These are phyloP conservation scores for Sphyrna mokarran DNA, from an alignment of 2,113 vertebrate genomes.

Conservation along the genomic window DNA sequence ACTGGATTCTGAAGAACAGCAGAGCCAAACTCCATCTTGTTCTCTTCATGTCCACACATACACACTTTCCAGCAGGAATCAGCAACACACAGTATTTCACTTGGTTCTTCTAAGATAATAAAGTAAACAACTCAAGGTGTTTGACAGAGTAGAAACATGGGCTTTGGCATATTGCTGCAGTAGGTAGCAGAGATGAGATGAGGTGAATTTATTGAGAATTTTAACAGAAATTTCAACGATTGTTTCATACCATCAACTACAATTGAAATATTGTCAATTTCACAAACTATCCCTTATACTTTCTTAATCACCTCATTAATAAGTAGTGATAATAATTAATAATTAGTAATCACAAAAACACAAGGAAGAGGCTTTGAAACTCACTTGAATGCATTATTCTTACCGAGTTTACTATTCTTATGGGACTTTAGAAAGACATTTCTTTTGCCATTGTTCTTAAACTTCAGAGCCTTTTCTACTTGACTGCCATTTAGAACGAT, in stretches of 20 bases:
- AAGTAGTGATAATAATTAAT: not conserved
- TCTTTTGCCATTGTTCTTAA: not conserved
- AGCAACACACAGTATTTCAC: not conserved
- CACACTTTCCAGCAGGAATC: not conserved
- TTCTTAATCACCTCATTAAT: not conserved
- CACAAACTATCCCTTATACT: not conserved
- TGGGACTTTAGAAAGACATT: not conserved
- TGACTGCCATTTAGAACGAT: too few species aligned
- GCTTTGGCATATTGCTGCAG: not conserved
- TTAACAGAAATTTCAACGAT: not conserved
- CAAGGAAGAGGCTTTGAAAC: not conserved
- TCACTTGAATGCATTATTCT: not conserved
- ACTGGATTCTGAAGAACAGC: not conserved
- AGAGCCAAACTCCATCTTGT: not conserved
- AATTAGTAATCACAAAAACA: not conserved
- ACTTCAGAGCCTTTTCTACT: too few species aligned
- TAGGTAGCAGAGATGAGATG: not conserved
- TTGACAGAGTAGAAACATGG: not conserved
- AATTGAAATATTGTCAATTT: not conserved
- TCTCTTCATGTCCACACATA: not conserved
- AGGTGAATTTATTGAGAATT: not conserved
- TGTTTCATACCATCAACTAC: not conserved
- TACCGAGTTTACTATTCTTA: not conserved
- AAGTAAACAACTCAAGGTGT: not conserved
- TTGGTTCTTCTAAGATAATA: not conserved